phyloP scores from a whole-genome alignment of 2,113 vertebrate genomes.

The Perccottus glenii region DNA sequence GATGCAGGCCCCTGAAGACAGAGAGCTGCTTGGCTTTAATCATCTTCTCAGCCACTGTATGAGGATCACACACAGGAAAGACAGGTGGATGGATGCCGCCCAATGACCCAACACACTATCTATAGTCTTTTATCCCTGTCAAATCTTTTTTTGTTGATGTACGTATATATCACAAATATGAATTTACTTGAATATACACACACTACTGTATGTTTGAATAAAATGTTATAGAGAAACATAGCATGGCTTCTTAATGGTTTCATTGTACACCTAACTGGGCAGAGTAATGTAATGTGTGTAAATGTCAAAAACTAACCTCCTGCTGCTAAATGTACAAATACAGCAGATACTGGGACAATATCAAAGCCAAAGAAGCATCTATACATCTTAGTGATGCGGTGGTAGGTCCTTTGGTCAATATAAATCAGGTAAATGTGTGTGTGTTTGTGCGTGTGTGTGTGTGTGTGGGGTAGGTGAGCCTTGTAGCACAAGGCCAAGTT shows the following conservation, averaged over 20 bases:
- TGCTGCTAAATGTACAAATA: neutral
- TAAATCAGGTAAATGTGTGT: slow-evolving; percentile 10
- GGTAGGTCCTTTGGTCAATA: slow-evolving; percentile 10
- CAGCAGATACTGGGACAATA: neutral
- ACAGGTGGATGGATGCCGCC: slow-evolving; percentile 36
- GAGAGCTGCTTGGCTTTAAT: slow-evolving; percentile 60
- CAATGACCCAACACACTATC: slow-evolving; percentile 17
- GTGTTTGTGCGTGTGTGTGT: too few relatives aligned
- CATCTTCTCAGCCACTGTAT: slow-evolving; percentile 42
- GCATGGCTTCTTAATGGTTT: too few relatives aligned
- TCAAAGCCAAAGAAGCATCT: neutral
- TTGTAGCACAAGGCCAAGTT: neutral
- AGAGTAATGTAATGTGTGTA: too few relatives aligned
- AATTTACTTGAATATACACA: too few relatives aligned
- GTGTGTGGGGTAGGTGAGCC: too few relatives aligned
- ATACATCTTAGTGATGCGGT: neutral
- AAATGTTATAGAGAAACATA: too few relatives aligned
- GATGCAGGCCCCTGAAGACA: slow-evolving; percentile 64
- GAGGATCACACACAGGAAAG: slow-evolving; percentile 36
- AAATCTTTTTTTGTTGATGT: neutral
- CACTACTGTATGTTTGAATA: too few relatives aligned
- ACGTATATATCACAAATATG: too few relatives aligned
- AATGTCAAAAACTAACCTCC: neutral
- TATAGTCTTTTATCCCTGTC: neutral
- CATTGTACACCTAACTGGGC: too few relatives aligned